Base-by-base conservation (phyloP, 1,140 invertebrate genomes). In the Mactra quadrangularis region DNA sequence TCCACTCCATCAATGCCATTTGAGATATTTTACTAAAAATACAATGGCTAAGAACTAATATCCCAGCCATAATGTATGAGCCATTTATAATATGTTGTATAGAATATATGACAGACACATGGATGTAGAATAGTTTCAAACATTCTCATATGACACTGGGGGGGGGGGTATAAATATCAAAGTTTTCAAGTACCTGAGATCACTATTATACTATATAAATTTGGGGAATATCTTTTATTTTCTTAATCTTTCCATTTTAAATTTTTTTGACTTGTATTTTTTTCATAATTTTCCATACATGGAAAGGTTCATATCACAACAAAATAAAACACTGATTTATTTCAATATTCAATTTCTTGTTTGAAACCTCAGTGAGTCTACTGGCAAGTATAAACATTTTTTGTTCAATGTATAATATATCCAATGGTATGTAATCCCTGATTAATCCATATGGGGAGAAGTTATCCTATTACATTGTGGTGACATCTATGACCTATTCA, bases 261-360 rank as follows among this genome's bases (percentile, higher is more conserved):
- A n/a, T 53, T 17, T 27, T 57, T 27, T 27, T 27, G 7, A 57
- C 27, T 57, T 57, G 29, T 29, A 19, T 17, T 17, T 7, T 62
- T 35, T 33, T 35, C 35, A 35, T 55, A 27, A 66, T 22, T 66
- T 17, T 47, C 22, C 35, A 17, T 50, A n/a, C n/a, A n/a, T 31
- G 41, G 27, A 68, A 68, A n/a, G n/a, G 27, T 35, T 22, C 4
- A 17, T 68, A 68, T 68, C 64, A 68, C 64, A 68, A 68, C 64
- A 68, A 19, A 13, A 25, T 45, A 29, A 7, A 64, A 31, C 29
- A 68, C 64, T 68, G 64, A 68, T 47, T 7, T 41, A 7, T 7
- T 41, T 41, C 38, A 41, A 7, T 6, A 41, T 7, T 41, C 3
- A 68, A 15, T 68, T 17, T n/a, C n/a, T n/a, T n/a, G n/a, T n/a